Evolutionary conservation across 2,113 vertebrate genomes (phyloP), one percentile per base, ranked within the genome.

Genomic region (Melanotaenia duboulayi): DNA sequence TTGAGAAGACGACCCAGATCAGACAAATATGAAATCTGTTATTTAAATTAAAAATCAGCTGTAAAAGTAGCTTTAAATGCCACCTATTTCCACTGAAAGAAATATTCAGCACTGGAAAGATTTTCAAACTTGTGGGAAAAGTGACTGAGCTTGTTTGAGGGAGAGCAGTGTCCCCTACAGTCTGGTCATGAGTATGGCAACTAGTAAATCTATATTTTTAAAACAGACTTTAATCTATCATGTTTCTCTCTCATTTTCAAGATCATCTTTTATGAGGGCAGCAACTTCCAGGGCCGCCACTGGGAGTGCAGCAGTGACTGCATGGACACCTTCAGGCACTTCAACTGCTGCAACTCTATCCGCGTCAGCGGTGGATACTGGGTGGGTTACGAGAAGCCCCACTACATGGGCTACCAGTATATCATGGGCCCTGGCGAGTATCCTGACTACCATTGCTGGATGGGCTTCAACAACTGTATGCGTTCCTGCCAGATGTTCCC

Each of bases 401-500:
- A 91, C 81, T 93, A 88, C 83, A 82, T 81, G 77, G 92, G 93
- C 0, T 93, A 94, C 85, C 93, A 93, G 89, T 94, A 94, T 81
- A 75, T 94, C 74, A 52, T 94, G 0, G 65, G 89, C 70, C 89
- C 84, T 10, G 92, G 93, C 48, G 92, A 95, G 67, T 93, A 94
- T 82, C 74, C 88, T 1, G 80, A 95, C 84, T 89, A 83, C 83
- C 82, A 92, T 85, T 42, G 67, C 78, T 94, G 90, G 85, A 91
- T 93, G 87, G 91, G 91, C 72, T 93, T 88, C 91, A 94, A 94
- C 90, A 93, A 92, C 90, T 94, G 92, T 74, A 74, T 94, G 69
- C 93, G 93, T 78, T 94, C 93, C 84, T 94, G 92, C 92, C 92
- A 92, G 85, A 92, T 93, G 92, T 92, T 91, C 85, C 60, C 90